Base-by-base conservation (phyloP, 1,140 invertebrate species). In the Aphelinus certus region DNA sequence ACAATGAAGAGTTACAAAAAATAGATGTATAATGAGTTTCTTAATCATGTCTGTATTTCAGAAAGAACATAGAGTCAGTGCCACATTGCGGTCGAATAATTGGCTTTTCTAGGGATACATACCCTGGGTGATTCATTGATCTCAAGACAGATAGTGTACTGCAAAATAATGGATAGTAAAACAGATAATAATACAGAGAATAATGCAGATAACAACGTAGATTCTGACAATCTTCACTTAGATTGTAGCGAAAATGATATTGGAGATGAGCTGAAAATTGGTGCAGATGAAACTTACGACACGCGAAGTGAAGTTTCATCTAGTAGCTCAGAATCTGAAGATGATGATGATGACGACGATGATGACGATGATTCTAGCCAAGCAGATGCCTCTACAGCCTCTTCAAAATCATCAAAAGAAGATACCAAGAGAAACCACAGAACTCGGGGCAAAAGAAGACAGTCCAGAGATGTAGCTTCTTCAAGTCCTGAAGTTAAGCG, bases 241-340 rank as follows among this genome's bases (percentile, higher is more conserved):
- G 92, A 91, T 82, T 91, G 92, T 80, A 90, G 91, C 46, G 92
- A 93, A 79, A 92, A 92, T 73, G 92, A 93, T 80, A 92, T 93
- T 71, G 91, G 91, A 10, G 92, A 93, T 82, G 92, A 93, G 81
- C 80, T 93, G 56, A 92, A 93, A 84, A 91, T 93, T 71, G 91
- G 91, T 60, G 91, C 92, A 71, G 89, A 87, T 78, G 90, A 90
- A 80, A 90, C 89, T 53, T 91, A 90, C 80, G 94, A 95, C 81
- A 94, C 93, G 43, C 88, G 93, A 10, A 95, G 94, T 83, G 94
- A 95, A 86, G 93, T 95, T 43, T 94, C 93, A 55, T 92, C 91
- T 57, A 90, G 90, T 58, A 91, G 91, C 75, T 92, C 93, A 10
- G 89, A 90, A 45, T 92, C 91, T 72, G 89, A 76, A 9, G 68